These are phyloP conservation scores for Trilocha varians DNA, from an alignment of 2,888 invertebrate genomes.

Conservation along the genomic window DNA sequence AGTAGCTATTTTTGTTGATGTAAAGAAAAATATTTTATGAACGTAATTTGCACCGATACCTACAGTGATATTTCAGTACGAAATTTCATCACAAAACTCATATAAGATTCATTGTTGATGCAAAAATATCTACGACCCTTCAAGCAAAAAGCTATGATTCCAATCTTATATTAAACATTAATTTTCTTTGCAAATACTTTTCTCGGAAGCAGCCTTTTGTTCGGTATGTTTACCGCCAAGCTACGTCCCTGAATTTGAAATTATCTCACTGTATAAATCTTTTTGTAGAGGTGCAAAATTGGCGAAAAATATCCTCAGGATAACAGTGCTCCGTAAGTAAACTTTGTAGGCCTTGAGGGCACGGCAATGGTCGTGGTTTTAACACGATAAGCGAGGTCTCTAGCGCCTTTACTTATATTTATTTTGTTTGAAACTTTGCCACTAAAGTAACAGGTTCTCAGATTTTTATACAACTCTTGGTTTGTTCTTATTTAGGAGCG, in stretches of 20 bases:
- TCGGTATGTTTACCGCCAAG: constrained; percentile 24
- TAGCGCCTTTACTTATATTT: neutral
- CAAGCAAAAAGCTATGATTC: constrained; percentile 25
- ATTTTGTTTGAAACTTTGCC: neutral
- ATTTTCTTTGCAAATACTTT: constrained; percentile 33
- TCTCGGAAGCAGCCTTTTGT: constrained; percentile 24
- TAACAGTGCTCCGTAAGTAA: constrained; percentile 8
- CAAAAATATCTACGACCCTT: constrained; percentile 22
- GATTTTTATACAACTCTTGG: neutral
- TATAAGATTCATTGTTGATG: constrained; percentile 20
- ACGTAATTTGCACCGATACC: too few species aligned
- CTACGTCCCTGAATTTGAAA: constrained; percentile 22
- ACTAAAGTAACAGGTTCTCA: neutral
- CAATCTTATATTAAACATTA: constrained; percentile 32
- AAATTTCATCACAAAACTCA: constrained; percentile 21
- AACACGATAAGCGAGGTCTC: neutral
- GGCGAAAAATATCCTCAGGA: constrained; percentile 11
- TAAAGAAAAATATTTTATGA: too few species aligned
- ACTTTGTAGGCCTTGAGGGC: constrained; percentile 2
- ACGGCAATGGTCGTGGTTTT: neutral
- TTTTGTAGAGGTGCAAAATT: constrained; percentile 19
- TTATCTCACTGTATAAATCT: constrained; percentile 27
- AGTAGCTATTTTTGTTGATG: too few species aligned
- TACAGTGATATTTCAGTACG: constrained; percentile 12
- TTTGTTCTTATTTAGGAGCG: neutral